phyloP scores from a whole-genome alignment of 35 echinoderm and acorn worm genomes.

The Ptychodera flava region DNA sequence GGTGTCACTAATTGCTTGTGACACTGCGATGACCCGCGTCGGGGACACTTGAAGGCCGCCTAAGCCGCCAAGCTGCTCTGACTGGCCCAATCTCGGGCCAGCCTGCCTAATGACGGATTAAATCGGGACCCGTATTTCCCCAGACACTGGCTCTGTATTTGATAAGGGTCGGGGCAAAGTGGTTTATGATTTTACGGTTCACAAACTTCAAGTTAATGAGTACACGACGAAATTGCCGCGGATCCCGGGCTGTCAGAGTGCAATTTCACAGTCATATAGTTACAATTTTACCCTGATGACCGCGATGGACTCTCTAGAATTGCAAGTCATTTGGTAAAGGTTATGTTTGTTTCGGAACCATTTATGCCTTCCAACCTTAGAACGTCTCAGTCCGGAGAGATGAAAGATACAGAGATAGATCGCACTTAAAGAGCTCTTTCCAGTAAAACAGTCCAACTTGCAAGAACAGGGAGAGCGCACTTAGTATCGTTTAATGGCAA shows the following conservation, averaged over 20 bases:
- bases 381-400: no score
- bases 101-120: neutral
- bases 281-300: no score
- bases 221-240: neutral
- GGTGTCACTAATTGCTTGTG: neutral
- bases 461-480: no score
- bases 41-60: neutral
- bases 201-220: neutral
- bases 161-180: neutral
- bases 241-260: neutral
- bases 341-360: no score
- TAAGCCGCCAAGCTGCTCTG: neutral
- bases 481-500: no score
- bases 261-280: neutral
- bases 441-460: no score
- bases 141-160: neutral
- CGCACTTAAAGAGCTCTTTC: no score
- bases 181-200: conserved; percentile 1
- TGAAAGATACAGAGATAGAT: no score
- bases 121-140: neutral
- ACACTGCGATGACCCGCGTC: neutral
- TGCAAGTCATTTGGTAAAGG: no score
- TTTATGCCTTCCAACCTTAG: no score
- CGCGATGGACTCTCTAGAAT: no score
- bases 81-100: neutral